Conservation (phyloP, 2,888 invertebrate species). For the Chaetoderma sp. region DNA sequence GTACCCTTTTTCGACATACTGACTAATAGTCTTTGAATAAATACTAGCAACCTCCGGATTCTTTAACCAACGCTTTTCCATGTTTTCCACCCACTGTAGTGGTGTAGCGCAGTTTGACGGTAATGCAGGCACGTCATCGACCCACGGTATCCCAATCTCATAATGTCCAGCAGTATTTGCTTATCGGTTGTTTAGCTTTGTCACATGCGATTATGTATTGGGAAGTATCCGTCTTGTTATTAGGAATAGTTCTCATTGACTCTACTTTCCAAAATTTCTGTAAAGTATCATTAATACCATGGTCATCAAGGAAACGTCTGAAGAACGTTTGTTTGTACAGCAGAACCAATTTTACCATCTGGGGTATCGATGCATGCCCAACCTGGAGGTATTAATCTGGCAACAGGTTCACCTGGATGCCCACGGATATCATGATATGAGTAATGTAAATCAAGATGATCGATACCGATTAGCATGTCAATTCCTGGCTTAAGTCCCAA, state of each 20-base stretch:
- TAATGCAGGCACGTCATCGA: constrained; percentile 11
- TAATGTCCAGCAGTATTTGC: constrained; percentile 22
- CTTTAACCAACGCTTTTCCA: constrained; percentile 24
- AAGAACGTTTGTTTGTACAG: constrained; percentile 8
- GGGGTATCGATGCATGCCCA: constrained; percentile 35
- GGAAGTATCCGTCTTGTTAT: no score
- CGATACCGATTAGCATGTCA: constrained; percentile 30
- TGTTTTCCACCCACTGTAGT: constrained; percentile 14
- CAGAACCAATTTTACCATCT: not conserved
- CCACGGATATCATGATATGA: constrained; percentile 25
- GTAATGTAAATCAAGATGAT: constrained; percentile 27
- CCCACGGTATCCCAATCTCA: constrained; percentile 33
- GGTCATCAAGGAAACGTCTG: constrained; percentile 7
- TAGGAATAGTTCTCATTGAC: not conserved
- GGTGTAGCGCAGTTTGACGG: constrained; percentile 20
- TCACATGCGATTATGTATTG: not conserved
- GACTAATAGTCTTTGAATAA: constrained; percentile 19
- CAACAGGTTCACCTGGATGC: constrained; percentile 30
- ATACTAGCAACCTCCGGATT: constrained; percentile 8
- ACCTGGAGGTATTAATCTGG: constrained; percentile 24
- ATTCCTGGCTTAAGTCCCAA: not conserved
- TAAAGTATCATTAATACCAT: not conserved
- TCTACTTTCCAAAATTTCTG: constrained; percentile 31
- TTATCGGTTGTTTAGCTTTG: constrained; percentile 2
- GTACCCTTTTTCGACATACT: constrained; percentile 24